These are phyloP conservation scores for Holothuria leucospilota DNA, from an alignment of 53 echinoderm and acorn worm genomes.

Conservation along the genomic window DNA sequence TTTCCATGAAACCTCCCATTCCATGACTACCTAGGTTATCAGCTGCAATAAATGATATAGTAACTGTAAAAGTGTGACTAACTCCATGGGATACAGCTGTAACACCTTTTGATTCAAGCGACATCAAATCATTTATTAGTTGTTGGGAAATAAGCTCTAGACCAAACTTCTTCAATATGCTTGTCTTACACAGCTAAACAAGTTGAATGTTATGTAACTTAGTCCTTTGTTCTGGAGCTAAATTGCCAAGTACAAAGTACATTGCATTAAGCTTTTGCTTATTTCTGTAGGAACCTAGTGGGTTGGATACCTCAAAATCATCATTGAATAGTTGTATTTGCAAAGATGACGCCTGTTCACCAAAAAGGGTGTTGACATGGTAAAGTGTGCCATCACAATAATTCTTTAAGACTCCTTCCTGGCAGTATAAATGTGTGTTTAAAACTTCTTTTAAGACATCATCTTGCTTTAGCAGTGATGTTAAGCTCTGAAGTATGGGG, in stretches of 20 bases:
- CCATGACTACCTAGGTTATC: constrained; percentile 36
- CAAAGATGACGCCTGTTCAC: background rate
- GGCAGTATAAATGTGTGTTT: background rate
- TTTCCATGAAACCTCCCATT: constrained; percentile 20
- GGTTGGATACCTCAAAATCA: constrained; percentile 34
- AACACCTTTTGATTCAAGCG: constrained; percentile 10
- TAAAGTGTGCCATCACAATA: constrained; percentile 21
- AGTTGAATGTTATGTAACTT: constrained; percentile 40
- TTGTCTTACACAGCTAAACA: constrained; percentile 28
- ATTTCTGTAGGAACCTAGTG: no score
- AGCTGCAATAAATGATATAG: constrained; percentile 36
- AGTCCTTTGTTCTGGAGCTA: constrained; percentile 20
- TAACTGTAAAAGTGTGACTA: background rate
- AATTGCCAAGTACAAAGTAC: constrained; percentile 10
- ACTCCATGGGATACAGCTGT: background rate
- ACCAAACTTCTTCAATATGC: constrained; percentile 26
- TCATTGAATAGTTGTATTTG: constrained; percentile 19
- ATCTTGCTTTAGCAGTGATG: background rate
- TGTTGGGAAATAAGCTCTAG: constrained; percentile 8
- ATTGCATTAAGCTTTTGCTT: constrained; percentile 21
- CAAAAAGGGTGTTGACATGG: background rate
- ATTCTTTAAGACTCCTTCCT: background rate
- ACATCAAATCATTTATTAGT: constrained; percentile 22
- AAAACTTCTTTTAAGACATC: constrained; percentile 18
- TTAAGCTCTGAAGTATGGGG: constrained; percentile 21